Base-by-base conservation (phyloP, 2,113 vertebrate species). In the Actinemys pallida region DNA sequence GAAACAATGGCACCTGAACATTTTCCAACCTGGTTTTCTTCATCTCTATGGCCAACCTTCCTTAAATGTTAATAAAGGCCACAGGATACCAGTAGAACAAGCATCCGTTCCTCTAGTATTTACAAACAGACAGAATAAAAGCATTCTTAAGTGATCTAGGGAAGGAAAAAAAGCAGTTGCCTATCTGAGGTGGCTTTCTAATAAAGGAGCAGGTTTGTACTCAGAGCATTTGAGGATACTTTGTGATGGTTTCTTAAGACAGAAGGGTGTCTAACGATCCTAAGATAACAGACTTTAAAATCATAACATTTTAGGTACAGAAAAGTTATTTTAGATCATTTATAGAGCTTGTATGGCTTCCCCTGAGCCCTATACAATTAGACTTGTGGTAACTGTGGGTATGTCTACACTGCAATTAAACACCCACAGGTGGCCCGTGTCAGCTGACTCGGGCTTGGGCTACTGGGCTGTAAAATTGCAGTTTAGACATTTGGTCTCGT, bases 11-110 rank as follows among this genome's bases (percentile, higher is more conserved):
- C 0, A 1, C 87, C 57, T 96, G 96, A 95, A 96, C 86, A 62
- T 91, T 87, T 92, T 95, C 95, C 96, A 96, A 92, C 85, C 89
- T 84, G 84, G 86, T 83, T 96, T 97, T 93, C 92, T 96, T 88
- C 89, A 85, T 90, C 88, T 93, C 86, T 92, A 90, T 85, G 88
- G 69, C 94, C 89, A 86, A 97, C 96, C 97, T 97, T 97, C 96
- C 90, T 94, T 81, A 92, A 83, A 97, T 97, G 95, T 96, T 95
- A 95, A 91, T 87, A 89, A 97, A 96, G 96, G 96, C 96, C 93
- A 84, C 91, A 97, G 88, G 88, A 75, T 90, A 95, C 25, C 39
- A 47, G 24, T 29, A 78, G 25, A 78, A 78, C 75, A 78, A 45
- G 7, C 42, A 78, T 27, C 95, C 75, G 79, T 96, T 97, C 95